Base-by-base conservation (phyloP, 2,888 invertebrate species). In the Omphaloscelis lunosa region DNA sequence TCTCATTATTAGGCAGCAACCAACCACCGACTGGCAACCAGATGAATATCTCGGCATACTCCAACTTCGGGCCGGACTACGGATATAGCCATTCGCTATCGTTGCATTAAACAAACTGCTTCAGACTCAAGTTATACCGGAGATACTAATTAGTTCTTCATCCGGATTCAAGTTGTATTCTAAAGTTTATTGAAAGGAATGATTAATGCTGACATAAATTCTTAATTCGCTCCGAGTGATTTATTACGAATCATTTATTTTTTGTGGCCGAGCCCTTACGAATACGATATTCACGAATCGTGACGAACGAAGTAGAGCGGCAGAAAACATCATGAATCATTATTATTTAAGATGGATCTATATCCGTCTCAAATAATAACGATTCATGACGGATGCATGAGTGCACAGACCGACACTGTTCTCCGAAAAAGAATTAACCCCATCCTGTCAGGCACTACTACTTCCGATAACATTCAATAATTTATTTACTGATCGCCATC, bases 21-120 rank as follows among this genome's bases (percentile, higher is more conserved):
- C 11, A 27, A n/a, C 53, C 23, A 12, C 27, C 12, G 41, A 11
- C 48, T 5, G 75, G 41, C 61, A 29, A 27, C 27, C 15, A 62
- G 56, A 56, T 65, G 58, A 51, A 74, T 58, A 59, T 34, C 58
- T 59, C n/a, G 39, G n/a, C 41, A 34, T n/a, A 34, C 27, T 56
- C 48, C n/a, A 27, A 65, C 80, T 65, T 65, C 58, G 12, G 15
- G 1, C 39, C 29, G 29, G 53, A 56, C 72, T 20, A 39, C 53
- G 27, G 62, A 72, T 80, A 80, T 77, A 61, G 45, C 51, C 27
- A 23, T 45, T 56, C 53, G 45, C 53, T 62, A 71, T 72, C n/a
- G 29, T 72, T 34, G 20, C 53, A 56, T 56, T 77, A 29, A 63
- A 56, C 45, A 48, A 72, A 63, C 29, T n/a, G 20, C 29, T 51